Conservation (phyloP, 2,113 vertebrate genomes). For the Anarrhichthys ocellatus region DNA sequence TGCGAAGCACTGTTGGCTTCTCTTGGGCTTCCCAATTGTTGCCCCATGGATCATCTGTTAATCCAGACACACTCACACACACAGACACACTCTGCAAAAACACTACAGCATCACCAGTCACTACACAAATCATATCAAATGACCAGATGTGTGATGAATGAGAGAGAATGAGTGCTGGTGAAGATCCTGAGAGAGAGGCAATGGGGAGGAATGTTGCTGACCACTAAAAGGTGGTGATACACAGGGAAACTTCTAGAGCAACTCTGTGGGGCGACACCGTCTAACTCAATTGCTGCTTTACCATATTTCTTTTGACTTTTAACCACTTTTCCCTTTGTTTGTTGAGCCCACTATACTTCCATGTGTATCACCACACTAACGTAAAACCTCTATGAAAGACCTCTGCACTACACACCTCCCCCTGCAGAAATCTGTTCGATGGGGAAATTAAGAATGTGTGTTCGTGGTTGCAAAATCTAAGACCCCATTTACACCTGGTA, state of each 20-base stretch:
- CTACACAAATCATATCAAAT: conserved; percentile 52
- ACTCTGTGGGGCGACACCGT: conserved; percentile 13
- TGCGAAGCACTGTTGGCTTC: not conserved
- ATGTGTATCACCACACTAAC: conserved; percentile 34
- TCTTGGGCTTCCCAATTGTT: not conserved
- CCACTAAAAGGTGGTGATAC: conserved; percentile 39
- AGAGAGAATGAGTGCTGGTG: conserved; percentile 56
- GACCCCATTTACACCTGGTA: conserved; percentile 10
- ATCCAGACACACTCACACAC: conserved; percentile 21
- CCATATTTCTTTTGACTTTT: not conserved
- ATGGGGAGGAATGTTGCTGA: conserved; percentile 53
- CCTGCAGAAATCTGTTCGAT: not conserved
- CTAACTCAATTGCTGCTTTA: not conserved
- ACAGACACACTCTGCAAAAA: conserved; percentile 35
- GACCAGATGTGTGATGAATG: conserved; percentile 57
- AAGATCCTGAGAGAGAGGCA: conserved; percentile 43
- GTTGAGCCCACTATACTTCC: not conserved
- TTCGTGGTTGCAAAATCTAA: conserved; percentile 14
- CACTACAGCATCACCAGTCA: conserved; percentile 22
- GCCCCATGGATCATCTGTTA: conserved; percentile 12
- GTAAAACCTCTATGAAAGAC: conserved; percentile 14
- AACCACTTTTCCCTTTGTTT: not conserved
- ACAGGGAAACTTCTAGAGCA: conserved; percentile 35
- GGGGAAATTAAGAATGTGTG: conserved; percentile 12
- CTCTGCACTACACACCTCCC: conserved; percentile 18